These are phyloP conservation scores for Ramphastos sulfuratus DNA, from an alignment of 2,113 vertebrate genomes.

Conservation along the genomic window DNA sequence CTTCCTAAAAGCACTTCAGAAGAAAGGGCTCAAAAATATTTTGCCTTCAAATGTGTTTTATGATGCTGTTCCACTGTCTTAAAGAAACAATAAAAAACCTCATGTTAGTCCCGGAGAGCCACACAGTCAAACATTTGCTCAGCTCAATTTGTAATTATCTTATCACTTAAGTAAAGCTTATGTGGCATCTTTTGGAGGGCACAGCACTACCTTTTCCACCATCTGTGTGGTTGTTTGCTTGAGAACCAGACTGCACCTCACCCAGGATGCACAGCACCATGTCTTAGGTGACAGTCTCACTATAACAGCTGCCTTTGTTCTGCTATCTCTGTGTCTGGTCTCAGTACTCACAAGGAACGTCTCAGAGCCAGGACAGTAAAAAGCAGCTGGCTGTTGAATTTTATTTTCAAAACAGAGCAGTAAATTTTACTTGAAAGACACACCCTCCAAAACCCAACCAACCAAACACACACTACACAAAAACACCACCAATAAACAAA, in stretches of 20 bases:
- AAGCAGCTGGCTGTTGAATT: background rate
- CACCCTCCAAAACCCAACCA: background rate
- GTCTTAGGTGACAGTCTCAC: background rate
- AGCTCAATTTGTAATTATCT: background rate
- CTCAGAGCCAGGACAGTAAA: background rate
- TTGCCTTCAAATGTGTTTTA: background rate
- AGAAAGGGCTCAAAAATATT: background rate
- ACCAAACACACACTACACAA: too few relatives aligned
- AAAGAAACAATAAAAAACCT: background rate
- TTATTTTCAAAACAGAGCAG: constrained; percentile 21
- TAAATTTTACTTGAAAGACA: background rate
- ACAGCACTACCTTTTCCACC: background rate
- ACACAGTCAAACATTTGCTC: background rate
- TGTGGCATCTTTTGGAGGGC: background rate
- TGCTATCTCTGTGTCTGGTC: background rate
- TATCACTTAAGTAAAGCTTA: background rate
- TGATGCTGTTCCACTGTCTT: background rate
- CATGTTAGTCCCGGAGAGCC: background rate
- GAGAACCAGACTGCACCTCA: background rate
- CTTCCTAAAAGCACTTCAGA: background rate
- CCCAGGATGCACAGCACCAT: background rate
- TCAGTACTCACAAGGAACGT: background rate
- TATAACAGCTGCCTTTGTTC: background rate
- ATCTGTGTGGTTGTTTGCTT: background rate
- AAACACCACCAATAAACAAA: background rate